Percentiles rank a stretch among this genome's conserved stretches.
phyloP scores from a whole-genome alignment of 2,888 invertebrate species.

The Cerastoderma edule region DNA sequence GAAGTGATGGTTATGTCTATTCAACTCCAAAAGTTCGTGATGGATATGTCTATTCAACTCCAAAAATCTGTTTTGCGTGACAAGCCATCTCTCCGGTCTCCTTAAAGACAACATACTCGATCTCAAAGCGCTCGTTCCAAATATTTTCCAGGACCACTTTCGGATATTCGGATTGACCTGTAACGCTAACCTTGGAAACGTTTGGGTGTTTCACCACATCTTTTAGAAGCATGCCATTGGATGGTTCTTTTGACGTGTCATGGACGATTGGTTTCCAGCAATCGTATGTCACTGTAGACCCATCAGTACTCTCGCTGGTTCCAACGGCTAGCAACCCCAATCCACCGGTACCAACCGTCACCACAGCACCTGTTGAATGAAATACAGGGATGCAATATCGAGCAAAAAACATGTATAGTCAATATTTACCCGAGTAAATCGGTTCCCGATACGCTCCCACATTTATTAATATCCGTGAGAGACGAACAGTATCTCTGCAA shows the following conservation, averaged over 20 bases:
- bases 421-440: too few relatives aligned
- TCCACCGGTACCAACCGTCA: slow-evolving; percentile 19
- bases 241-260: slow-evolving; percentile 31
- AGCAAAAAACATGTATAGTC: too few relatives aligned
- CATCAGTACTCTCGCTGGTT: slow-evolving; percentile 5
- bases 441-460: too few relatives aligned
- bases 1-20: too few relatives aligned
- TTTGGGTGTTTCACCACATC: slow-evolving; percentile 31
- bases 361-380: slow-evolving; percentile 17
- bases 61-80: slow-evolving; percentile 37
- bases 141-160: slow-evolving; percentile 34
- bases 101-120: slow-evolving; percentile 26
- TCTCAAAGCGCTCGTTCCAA: slow-evolving; percentile 39
- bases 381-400: neutral
- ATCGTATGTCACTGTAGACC: slow-evolving; percentile 22
- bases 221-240: slow-evolving; percentile 33
- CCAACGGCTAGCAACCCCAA: slow-evolving; percentile 23
- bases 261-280: slow-evolving; percentile 50
- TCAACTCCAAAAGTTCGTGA: too few relatives aligned
- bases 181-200: slow-evolving; percentile 13
- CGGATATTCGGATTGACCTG: neutral
- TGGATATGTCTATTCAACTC: too few relatives aligned
- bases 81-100: slow-evolving; percentile 7
- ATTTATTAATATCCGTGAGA: too few relatives aligned
- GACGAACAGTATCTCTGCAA: too few relatives aligned